A percentile compares a stretch with the other conserved stretches of the same genome.
These are phyloP conservation scores for Diplodus sargus DNA, from an alignment of 2,797 vertebrate genomes.

Conservation along the genomic window DNA sequence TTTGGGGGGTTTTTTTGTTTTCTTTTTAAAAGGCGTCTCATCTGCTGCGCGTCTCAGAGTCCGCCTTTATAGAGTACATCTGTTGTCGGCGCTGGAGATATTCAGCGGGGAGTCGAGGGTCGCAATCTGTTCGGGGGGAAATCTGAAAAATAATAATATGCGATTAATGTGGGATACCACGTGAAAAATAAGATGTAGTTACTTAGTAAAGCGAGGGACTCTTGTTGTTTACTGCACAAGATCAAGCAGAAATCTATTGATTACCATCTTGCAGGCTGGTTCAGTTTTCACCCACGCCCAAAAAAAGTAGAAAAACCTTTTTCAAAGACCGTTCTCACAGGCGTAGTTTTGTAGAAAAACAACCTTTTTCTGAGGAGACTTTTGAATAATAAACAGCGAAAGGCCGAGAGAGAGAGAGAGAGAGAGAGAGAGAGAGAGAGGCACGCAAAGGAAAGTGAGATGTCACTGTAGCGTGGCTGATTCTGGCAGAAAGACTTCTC, in stretches of 20 bases:
- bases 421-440: conserved; percentile 27
- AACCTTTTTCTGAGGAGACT: conserved; percentile 13
- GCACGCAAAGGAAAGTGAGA: conserved; percentile 29
- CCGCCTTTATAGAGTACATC: conserved; percentile 36
- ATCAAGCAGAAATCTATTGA: background rate
- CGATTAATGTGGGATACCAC: conserved; percentile 11
- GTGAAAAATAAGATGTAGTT: conserved; percentile 24
- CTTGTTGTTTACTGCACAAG: background rate
- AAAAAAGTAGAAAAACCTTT: background rate
- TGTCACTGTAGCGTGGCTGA: conserved; percentile 35
- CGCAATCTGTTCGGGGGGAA: conserved; percentile 46
- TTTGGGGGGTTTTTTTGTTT: conserved; percentile 1
- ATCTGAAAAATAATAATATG: conserved; percentile 29
- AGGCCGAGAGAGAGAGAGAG: conserved; percentile 6
- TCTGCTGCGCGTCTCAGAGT: conserved; percentile 48
- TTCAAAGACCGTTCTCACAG: too few species aligned
- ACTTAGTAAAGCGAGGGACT: background rate
- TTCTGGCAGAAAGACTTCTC: conserved; percentile 38
- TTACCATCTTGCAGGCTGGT: background rate
- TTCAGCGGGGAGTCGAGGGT: conserved; percentile 22
- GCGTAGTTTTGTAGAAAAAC: background rate
- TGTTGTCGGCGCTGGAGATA: conserved; percentile 47
- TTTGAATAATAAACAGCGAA: conserved; percentile 24
- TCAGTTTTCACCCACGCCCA: conserved; percentile 13
- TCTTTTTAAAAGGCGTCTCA: conserved; percentile 15